Conservation (phyloP, 2,888 invertebrate species). For the Hydrotaea cyrtoneurina region DNA sequence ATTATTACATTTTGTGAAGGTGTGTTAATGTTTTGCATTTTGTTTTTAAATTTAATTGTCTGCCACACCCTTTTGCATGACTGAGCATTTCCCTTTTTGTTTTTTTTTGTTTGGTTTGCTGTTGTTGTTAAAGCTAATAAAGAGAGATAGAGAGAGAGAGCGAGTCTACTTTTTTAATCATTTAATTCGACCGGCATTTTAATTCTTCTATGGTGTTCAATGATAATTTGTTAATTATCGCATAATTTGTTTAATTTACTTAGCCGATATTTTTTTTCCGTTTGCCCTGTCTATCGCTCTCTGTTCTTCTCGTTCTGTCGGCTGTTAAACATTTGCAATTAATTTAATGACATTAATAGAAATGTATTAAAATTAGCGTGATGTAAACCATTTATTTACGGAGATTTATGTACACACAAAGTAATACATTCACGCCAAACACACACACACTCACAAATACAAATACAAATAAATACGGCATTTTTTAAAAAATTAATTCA, state of each 20-base stretch:
- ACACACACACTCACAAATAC: too few species aligned
- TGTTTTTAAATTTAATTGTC: too few species aligned
- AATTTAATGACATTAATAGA: neutral
- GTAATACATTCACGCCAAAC: neutral
- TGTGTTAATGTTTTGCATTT: too few species aligned
- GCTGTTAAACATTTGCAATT: too few species aligned
- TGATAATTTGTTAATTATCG: constrained; percentile 33
- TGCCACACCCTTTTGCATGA: too few species aligned
- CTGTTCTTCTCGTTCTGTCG: neutral
- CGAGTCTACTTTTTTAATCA: neutral
- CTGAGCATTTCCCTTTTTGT: too few species aligned
- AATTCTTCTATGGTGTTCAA: neutral
- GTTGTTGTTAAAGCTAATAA: too few species aligned
- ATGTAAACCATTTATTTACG: constrained; percentile 4
- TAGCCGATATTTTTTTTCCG: neutral
- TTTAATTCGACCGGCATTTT: neutral
- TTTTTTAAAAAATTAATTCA: constrained; percentile 12
- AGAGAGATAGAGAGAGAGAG: too few species aligned
- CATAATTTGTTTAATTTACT: constrained; percentile 36
- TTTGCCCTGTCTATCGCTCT: neutral
- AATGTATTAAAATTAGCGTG: constrained; percentile 16
- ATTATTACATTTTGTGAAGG: too few species aligned
- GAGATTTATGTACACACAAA: neutral
- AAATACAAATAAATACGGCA: neutral
- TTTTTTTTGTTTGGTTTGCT: too few species aligned